Evolutionary conservation across 2,113 vertebrate species (phyloP).

Genomic region (Chloroceryle aenea): DNA sequence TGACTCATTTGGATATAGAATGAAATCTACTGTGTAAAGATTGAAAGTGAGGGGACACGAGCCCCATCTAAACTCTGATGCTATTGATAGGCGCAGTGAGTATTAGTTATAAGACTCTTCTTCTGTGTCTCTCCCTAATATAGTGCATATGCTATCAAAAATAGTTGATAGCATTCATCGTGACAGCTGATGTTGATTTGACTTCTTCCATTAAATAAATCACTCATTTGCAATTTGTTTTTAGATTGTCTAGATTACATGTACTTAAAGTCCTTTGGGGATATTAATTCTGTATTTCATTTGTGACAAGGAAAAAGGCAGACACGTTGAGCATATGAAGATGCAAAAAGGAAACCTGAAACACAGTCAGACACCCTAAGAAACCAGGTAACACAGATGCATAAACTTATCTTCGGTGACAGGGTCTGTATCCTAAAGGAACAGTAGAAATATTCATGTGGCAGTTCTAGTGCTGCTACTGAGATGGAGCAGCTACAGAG

Average conservation of each 20-base stretch:
- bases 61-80: neutral
- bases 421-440: neutral
- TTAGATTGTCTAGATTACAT: neutral
- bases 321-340: neutral
- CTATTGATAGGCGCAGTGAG: neutral
- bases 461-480: neutral
- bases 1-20: neutral
- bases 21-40: neutral
- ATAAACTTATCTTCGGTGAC: neutral
- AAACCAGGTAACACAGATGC: neutral
- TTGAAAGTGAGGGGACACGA: neutral
- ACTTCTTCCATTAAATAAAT: neutral
- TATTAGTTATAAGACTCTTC: neutral
- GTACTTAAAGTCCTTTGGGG: neutral
- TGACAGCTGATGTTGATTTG: conserved; percentile 4
- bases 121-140: neutral
- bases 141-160: neutral
- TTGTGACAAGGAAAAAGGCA: neutral
- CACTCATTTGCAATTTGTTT: neutral
- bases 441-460: neutral
- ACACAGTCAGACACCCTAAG: neutral
- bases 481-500: neutral
- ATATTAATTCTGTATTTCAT: neutral
- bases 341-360: conserved; percentile 22
- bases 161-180: neutral